Percentiles rank a stretch among this genome's conserved stretches.
Evolutionary conservation across 2,888 invertebrate genomes (phyloP).

Genomic region (Parochlus steinenii): DNA sequence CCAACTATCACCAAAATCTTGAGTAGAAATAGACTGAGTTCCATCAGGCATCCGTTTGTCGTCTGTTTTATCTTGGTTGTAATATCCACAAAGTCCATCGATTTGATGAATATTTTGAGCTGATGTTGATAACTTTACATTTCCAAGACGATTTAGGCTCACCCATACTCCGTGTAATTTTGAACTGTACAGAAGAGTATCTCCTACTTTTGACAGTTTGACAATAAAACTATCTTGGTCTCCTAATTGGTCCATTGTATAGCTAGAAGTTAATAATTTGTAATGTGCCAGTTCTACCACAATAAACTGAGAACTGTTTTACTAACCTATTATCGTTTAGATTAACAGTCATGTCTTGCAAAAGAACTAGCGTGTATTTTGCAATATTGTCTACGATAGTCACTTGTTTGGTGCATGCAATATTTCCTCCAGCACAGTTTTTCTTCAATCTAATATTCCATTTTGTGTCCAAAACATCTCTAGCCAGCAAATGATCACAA

Average conservation of each 20-base stretch:
- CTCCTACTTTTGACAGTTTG: constrained; percentile 49
- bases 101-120: constrained; percentile 43
- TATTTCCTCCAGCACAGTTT: constrained; percentile 37
- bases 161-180: constrained; percentile 57
- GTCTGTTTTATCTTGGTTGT: constrained; percentile 45
- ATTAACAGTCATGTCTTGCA: constrained; percentile 46
- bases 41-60: constrained; percentile 60
- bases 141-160: constrained; percentile 48
- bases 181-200: constrained; percentile 49
- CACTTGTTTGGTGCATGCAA: constrained; percentile 43
- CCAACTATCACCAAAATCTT: constrained; percentile 67
- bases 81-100: constrained; percentile 67
- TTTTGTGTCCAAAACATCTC: constrained; percentile 44
- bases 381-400: constrained; percentile 40
- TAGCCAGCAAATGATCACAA: constrained; percentile 60
- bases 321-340: constrained; percentile 47
- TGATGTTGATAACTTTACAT: constrained; percentile 52
- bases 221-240: constrained; percentile 36
- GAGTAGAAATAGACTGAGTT: constrained; percentile 37
- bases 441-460: constrained; percentile 60
- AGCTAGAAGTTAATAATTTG: too few species aligned
- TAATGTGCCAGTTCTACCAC: too few species aligned
- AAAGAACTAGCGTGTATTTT: constrained; percentile 30
- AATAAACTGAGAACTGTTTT: too few species aligned
- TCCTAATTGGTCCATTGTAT: constrained; percentile 23